Conservation (phyloP, 2,888 invertebrate genomes). For the Papilio gigon region DNA sequence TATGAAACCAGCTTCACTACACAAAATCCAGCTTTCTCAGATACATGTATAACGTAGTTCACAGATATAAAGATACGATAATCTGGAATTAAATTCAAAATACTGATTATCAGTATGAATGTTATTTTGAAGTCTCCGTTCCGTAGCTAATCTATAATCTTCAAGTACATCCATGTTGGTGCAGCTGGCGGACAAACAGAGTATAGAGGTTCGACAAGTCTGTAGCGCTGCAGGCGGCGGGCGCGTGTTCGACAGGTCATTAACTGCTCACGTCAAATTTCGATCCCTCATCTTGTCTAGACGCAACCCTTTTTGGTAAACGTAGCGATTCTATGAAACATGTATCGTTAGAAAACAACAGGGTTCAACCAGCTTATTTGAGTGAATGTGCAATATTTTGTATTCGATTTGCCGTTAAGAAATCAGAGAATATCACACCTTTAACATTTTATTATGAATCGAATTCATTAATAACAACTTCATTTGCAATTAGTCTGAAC, state of each 20-base stretch:
- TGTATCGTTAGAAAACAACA: not conserved
- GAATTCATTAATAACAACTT: not conserved
- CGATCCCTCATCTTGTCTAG: conserved; percentile 36
- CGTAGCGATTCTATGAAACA: conserved; percentile 18
- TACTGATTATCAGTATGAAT: no score
- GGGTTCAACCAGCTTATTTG: not conserved
- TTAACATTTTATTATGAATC: no score
- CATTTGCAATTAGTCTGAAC: not conserved
- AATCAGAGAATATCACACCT: no score
- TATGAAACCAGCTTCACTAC: no score
- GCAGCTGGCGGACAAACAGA: conserved; percentile 39
- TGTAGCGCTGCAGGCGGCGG: conserved; percentile 27
- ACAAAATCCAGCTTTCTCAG: no score
- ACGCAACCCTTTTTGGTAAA: conserved; percentile 21
- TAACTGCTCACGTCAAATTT: conserved; percentile 38
- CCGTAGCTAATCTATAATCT: conserved; percentile 21
- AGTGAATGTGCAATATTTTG: not conserved
- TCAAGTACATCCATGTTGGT: conserved; percentile 30
- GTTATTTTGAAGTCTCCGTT: conserved; percentile 21
- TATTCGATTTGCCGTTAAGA: not conserved
- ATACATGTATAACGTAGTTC: no score
- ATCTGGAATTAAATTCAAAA: no score
- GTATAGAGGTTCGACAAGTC: conserved; percentile 32
- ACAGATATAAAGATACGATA: no score
- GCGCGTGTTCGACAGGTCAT: conserved; percentile 34